Conservation (phyloP, 2,888 invertebrate genomes). For the Folsomia manolachei region DNA sequence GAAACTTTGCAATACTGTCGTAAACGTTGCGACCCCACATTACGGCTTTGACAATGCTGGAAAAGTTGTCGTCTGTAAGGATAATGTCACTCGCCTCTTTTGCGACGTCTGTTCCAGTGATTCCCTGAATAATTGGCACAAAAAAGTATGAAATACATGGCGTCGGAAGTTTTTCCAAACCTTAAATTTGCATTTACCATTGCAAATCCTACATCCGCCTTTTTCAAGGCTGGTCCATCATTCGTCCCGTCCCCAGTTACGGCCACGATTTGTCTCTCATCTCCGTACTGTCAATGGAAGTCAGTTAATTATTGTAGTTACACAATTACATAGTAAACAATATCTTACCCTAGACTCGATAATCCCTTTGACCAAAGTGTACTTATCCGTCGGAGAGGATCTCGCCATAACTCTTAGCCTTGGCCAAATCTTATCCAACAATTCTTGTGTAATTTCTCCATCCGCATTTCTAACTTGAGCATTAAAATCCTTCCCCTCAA, state of each 20-base stretch:
- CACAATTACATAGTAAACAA: neutral
- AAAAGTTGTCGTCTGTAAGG: conserved; percentile 97
- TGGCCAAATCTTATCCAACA: conserved; percentile 96
- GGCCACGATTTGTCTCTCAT: conserved; percentile 92
- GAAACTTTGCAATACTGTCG: conserved; percentile 98
- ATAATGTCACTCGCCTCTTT: conserved; percentile 99
- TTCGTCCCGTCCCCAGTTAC: conserved; percentile 98
- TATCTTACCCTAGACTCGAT: conserved; percentile 76
- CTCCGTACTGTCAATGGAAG: conserved; percentile 57
- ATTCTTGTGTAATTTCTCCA: conserved; percentile 88
- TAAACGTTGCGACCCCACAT: conserved; percentile 99
- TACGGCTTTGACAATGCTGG: conserved; percentile 97
- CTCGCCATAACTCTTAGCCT: conserved; percentile 89
- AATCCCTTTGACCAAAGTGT: conserved; percentile 95
- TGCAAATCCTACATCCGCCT: conserved; percentile 97
- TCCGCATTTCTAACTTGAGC: conserved; percentile 78
- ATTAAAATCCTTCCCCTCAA: conserved; percentile 98
- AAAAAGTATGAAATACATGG: neutral
- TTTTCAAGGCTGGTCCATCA: conserved; percentile 95
- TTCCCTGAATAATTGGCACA: conserved; percentile 65
- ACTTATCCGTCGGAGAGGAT: conserved; percentile 98
- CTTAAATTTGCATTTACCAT: conserved; percentile 84
- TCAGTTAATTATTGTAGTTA: neutral
- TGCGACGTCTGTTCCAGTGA: conserved; percentile 98
- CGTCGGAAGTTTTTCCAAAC: too few species aligned